Evolutionary conservation across 2,113 vertebrate genomes (phyloP).

Genomic region (Elgaria multicarinata): DNA sequence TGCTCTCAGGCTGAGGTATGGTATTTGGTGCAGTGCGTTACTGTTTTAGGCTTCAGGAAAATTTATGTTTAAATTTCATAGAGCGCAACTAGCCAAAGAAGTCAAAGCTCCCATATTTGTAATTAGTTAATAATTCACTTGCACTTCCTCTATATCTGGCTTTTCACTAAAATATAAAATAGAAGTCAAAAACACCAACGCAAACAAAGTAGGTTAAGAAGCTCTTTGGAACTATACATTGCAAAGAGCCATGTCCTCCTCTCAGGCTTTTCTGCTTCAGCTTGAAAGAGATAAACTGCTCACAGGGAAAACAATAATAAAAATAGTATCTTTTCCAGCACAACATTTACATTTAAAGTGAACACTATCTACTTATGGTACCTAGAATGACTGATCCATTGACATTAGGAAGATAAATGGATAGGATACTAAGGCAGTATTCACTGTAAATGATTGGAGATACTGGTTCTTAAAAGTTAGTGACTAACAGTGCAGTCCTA

Average conservation of each 20-base stretch:
- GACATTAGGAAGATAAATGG: not conserved
- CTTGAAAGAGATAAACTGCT: slow-evolving; percentile 7
- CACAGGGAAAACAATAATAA: slow-evolving; percentile 6
- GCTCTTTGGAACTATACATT: not conserved
- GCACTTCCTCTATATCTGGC: not conserved
- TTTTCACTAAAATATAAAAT: slow-evolving; percentile 32
- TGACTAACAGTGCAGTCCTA: not conserved
- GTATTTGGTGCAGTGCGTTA: not conserved
- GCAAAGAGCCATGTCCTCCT: not conserved
- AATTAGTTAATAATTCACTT: slow-evolving; percentile 21
- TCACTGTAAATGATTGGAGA: not conserved
- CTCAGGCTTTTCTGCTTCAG: not conserved
- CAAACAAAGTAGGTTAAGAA: slow-evolving; percentile 18
- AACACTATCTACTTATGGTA: not conserved
- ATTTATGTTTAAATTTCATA: slow-evolving; percentile 23
- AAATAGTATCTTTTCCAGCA: not conserved
- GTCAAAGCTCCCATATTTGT: slow-evolving; percentile 12
- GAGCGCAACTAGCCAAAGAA: not conserved
- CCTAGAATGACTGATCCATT: not conserved
- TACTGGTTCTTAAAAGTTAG: not conserved
- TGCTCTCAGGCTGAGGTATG: not conserved
- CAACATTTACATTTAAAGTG: slow-evolving; percentile 30
- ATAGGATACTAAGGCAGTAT: not conserved
- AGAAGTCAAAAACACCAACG: slow-evolving; percentile 21
- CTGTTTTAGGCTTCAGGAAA: not conserved